Conservation (phyloP, 1,140 invertebrate genomes). For the Drosophila gunungcola region DNA sequence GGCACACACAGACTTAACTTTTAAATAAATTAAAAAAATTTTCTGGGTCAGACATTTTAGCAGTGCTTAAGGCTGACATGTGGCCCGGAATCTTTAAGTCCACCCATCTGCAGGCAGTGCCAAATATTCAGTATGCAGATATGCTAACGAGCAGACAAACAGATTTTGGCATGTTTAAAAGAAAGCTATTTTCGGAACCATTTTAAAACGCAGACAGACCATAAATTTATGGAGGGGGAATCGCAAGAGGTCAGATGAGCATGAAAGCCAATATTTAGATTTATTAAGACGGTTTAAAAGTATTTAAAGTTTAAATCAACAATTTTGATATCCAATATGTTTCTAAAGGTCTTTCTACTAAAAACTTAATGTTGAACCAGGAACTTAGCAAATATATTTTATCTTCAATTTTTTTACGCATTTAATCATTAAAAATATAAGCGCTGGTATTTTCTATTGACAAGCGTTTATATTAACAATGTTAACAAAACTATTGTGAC, state of each 20-base stretch:
- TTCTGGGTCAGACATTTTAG: slow-evolving; percentile 12
- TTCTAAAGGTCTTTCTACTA: too few relatives aligned
- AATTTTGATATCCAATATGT: too few relatives aligned
- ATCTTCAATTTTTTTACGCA: too few relatives aligned
- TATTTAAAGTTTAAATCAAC: neutral
- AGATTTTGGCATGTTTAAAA: slow-evolving; percentile 48
- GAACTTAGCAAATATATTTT: too few relatives aligned
- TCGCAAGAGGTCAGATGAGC: slow-evolving; percentile 29
- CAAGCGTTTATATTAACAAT: too few relatives aligned
- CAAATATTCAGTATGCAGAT: slow-evolving; percentile 34
- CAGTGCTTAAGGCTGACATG: slow-evolving; percentile 16
- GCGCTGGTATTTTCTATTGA: too few relatives aligned
- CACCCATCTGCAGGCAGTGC: slow-evolving; percentile 19
- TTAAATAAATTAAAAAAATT: neutral
- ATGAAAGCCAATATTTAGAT: slow-evolving; percentile 1
- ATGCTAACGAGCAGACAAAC: slow-evolving; percentile 48
- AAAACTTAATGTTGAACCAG: too few relatives aligned
- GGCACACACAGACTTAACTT: neutral
- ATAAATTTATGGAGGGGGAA: slow-evolving; percentile 30
- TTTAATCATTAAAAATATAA: too few relatives aligned
- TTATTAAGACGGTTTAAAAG: neutral
- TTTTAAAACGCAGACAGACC: slow-evolving; percentile 43
- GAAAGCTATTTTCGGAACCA: slow-evolving; percentile 43
- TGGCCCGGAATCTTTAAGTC: slow-evolving; percentile 8
- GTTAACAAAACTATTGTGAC: too few relatives aligned